phyloP scores from a whole-genome alignment of 2,888 invertebrate genomes.

The Elegia similella region DNA sequence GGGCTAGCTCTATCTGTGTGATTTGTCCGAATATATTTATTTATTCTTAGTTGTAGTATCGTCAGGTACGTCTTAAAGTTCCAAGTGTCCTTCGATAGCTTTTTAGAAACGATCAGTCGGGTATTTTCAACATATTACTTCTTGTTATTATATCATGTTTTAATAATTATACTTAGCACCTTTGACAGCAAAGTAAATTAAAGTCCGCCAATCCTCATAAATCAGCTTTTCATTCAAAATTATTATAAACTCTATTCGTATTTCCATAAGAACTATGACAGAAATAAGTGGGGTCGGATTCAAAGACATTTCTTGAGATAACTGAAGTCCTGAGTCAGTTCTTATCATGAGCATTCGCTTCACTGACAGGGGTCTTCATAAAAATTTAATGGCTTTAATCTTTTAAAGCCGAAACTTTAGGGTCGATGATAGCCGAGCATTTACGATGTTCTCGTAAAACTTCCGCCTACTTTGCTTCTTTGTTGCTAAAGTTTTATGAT shows the following conservation, averaged over 20 bases:
- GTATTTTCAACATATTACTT: no score
- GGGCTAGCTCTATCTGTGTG: no score
- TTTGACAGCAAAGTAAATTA: no score
- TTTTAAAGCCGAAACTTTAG: constrained; percentile 65
- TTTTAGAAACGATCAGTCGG: no score
- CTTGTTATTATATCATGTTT: no score
- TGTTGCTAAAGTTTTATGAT: constrained; percentile 40
- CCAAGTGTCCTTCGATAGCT: no score
- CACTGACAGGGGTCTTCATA: constrained; percentile 66
- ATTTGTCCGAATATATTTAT: no score
- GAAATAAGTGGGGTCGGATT: not conserved
- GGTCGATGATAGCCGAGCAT: constrained; percentile 56
- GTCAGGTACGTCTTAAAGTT: no score
- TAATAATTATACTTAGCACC: no score
- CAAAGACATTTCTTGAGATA: constrained; percentile 28
- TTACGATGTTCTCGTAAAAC: constrained; percentile 63
- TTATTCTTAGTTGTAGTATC: no score
- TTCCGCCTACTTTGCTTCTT: constrained; percentile 43
- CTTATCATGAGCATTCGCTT: constrained; percentile 54
- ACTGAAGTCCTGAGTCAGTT: constrained; percentile 46
- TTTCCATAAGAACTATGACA: constrained; percentile 24
- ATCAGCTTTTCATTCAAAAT: not conserved
- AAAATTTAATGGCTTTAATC: constrained; percentile 72
- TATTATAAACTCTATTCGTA: constrained; percentile 33
- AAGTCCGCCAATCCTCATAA: not conserved